These are phyloP conservation scores for Neocloeon triangulifer DNA, from an alignment of 1,140 invertebrate species.

Conservation along the genomic window DNA sequence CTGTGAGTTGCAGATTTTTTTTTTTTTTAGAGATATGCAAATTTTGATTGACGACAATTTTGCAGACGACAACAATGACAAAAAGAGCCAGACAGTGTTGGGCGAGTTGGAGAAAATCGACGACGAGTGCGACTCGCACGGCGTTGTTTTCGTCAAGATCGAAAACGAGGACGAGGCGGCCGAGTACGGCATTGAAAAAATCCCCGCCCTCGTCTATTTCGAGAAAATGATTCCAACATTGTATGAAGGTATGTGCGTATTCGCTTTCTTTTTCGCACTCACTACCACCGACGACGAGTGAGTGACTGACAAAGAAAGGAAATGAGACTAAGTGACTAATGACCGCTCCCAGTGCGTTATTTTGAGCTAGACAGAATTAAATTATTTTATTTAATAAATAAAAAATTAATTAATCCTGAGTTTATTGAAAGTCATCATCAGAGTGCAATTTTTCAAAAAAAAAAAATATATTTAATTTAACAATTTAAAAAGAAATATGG, in stretches of 20 bases:
- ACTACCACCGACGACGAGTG: too few relatives aligned
- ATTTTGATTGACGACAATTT: conserved; percentile 4
- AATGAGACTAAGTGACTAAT: too few relatives aligned
- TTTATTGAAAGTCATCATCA: too few relatives aligned
- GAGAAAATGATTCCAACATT: conserved; percentile 73
- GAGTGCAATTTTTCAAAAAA: too few relatives aligned
- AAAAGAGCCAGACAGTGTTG: conserved; percentile 63
- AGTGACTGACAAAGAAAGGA: too few relatives aligned
- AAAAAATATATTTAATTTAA: too few relatives aligned
- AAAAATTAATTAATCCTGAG: too few relatives aligned
- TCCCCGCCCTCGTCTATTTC: conserved; percentile 70
- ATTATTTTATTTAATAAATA: too few relatives aligned
- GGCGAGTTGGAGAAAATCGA: conserved; percentile 86
- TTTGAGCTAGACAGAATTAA: too few relatives aligned
- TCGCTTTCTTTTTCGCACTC: too few relatives aligned
- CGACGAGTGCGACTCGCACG: conserved; percentile 73
- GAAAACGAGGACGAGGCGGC: conserved; percentile 73
- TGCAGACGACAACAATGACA: conserved; percentile 73
- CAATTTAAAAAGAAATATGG: too few relatives aligned
- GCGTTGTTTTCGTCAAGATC: conserved; percentile 79
- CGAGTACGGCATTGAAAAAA: conserved; percentile 74
- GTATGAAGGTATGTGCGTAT: conserved; percentile 39
- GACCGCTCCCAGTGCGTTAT: too few relatives aligned
- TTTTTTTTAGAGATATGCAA: conserved; percentile 2
- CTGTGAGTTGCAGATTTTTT: conserved; percentile 37